Conservation (phyloP, 2,113 vertebrate genomes). For the Merops nubicus region DNA sequence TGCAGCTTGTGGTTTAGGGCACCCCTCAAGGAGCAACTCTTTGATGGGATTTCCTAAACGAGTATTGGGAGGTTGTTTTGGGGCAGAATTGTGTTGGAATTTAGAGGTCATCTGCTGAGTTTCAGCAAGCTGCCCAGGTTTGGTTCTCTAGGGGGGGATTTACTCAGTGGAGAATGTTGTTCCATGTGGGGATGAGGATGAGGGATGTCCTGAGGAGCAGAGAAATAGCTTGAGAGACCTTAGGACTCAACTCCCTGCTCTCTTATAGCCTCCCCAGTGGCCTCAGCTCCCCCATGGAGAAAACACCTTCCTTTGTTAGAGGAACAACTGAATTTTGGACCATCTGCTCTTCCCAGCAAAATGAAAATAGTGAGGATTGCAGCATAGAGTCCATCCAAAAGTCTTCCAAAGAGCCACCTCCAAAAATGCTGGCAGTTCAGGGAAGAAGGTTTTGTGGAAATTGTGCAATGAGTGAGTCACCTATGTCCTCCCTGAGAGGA, state of each 20-base stretch:
- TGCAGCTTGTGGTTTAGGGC: neutral
- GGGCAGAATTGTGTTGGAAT: neutral
- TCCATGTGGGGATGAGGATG: neutral
- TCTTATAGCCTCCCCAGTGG: neutral
- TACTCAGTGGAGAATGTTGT: neutral
- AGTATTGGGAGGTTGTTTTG: neutral
- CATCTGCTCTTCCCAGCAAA: neutral
- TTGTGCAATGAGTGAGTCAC: neutral
- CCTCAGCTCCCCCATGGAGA: neutral
- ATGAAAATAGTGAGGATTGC: neutral
- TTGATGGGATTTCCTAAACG: neutral
- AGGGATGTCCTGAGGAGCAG: neutral
- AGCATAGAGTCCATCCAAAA: neutral
- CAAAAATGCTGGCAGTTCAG: neutral
- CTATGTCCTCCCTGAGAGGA: accelerated
- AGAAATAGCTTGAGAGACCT: neutral
- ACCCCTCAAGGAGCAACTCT: neutral
- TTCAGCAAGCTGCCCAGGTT: neutral
- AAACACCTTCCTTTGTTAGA: neutral
- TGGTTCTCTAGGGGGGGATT: neutral
- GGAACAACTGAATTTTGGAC: neutral
- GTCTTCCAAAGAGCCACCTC: neutral
- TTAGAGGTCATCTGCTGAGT: neutral
- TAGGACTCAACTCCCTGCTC: neutral
- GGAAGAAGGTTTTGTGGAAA: neutral